phyloP scores from a whole-genome alignment of 2,113 vertebrate genomes.

The Apteryx owenii region DNA sequence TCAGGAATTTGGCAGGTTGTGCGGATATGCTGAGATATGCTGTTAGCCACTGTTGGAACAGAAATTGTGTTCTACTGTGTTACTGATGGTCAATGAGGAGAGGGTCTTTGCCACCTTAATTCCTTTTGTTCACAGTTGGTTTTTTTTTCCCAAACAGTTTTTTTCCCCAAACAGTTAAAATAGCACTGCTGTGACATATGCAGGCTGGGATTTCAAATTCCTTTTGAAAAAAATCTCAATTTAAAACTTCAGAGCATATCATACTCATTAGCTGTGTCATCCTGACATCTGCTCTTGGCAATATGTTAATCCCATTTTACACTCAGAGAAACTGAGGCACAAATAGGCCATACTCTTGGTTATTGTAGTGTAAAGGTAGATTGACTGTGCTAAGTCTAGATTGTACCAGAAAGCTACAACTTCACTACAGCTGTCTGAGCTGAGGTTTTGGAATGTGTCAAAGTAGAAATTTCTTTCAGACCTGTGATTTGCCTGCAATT shows the following conservation, averaged over 20 bases:
- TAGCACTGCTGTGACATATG: not conserved
- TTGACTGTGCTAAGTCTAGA: not conserved
- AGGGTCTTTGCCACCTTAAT: not conserved
- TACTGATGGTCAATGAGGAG: not conserved
- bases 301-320: not conserved
- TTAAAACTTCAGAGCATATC: not conserved
- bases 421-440: not conserved
- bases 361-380: not conserved
- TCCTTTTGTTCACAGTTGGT: not conserved
- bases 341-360: not conserved
- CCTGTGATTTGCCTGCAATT: not conserved
- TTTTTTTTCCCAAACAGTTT: not conserved
- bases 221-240: not conserved
- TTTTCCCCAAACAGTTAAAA: not conserved
- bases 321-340: not conserved
- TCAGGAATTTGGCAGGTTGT: not conserved
- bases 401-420: not conserved
- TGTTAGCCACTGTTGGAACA: not conserved
- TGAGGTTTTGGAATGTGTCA: not conserved
- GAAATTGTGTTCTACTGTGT: not conserved
- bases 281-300: not conserved
- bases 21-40: not conserved
- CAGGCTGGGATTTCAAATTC: not conserved
- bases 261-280: not conserved
- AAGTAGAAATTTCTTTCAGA: not conserved